phyloP scores from a whole-genome alignment of 2,888 invertebrate species.

The Diarsia dahlii region DNA sequence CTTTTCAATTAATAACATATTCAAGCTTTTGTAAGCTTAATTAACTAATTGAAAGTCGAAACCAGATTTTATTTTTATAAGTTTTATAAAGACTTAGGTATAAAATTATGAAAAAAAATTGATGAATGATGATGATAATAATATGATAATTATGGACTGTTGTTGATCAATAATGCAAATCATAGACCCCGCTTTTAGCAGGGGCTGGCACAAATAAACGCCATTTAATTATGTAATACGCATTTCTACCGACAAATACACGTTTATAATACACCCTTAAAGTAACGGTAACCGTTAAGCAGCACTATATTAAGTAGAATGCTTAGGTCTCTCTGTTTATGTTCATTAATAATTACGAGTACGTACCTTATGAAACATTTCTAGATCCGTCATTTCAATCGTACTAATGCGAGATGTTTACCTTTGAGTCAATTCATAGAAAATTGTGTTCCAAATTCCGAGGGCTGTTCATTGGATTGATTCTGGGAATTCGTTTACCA shows the following conservation, averaged over 20 bases:
- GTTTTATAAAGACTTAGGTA: too few relatives aligned
- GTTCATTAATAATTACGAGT: background rate
- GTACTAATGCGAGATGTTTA: background rate
- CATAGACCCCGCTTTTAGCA: background rate
- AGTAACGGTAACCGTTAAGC: too few relatives aligned
- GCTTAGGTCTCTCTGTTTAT: background rate
- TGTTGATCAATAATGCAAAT: slow-evolving; percentile 13
- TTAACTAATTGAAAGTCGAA: background rate
- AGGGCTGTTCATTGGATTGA: background rate
- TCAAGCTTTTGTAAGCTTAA: background rate
- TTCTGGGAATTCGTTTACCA: background rate
- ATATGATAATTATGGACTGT: background rate
- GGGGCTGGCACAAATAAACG: too few relatives aligned
- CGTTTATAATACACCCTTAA: too few relatives aligned
- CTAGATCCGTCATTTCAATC: slow-evolving; percentile 24
- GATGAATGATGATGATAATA: too few relatives aligned
- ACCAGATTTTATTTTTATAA: background rate
- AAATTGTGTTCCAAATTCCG: background rate
- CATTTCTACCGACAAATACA: too few relatives aligned
- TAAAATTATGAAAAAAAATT: too few relatives aligned
- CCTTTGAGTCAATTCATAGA: background rate
- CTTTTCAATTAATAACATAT: slow-evolving; percentile 1
- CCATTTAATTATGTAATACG: too few relatives aligned
- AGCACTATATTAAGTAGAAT: too few relatives aligned
- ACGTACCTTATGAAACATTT: background rate